These are phyloP conservation scores for Ginglymostoma cirratum DNA, from an alignment of 2,113 vertebrate genomes.

Conservation along the genomic window DNA sequence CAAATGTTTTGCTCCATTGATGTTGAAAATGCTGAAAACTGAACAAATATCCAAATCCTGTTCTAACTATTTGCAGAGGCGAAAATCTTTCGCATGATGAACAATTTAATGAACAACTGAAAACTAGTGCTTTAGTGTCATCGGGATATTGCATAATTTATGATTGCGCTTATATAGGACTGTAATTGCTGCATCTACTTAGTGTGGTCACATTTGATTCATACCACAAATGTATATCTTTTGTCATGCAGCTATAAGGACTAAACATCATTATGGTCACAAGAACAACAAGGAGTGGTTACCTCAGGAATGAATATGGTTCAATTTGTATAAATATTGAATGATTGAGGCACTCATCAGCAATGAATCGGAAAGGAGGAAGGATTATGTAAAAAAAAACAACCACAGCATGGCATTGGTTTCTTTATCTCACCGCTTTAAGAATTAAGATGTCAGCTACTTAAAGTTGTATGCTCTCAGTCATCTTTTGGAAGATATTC, in stretches of 20 bases:
- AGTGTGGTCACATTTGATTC: not conserved
- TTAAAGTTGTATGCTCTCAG: not conserved
- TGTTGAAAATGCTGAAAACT: not conserved
- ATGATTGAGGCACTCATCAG: not conserved
- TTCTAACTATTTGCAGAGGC: not conserved
- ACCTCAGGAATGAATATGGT: not conserved
- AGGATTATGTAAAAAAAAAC: not conserved
- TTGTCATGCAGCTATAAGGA: not conserved
- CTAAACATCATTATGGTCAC: not conserved
- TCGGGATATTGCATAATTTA: conserved; percentile 1
- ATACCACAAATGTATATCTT: not conserved
- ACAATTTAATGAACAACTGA: not conserved
- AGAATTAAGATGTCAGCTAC: not conserved
- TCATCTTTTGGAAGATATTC: not conserved
- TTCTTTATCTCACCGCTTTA: not conserved
- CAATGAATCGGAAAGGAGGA: not conserved
- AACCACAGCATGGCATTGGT: not conserved
- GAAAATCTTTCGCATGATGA: not conserved
- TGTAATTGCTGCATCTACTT: not conserved
- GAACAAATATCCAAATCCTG: not conserved
- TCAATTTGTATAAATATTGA: not conserved
- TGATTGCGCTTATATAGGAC: not conserved
- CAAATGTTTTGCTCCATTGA: not conserved
- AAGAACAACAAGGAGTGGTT: not conserved
- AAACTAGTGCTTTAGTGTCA: not conserved